Conservation (phyloP, 2,888 invertebrate species). For the Sesia bembeciformis region DNA sequence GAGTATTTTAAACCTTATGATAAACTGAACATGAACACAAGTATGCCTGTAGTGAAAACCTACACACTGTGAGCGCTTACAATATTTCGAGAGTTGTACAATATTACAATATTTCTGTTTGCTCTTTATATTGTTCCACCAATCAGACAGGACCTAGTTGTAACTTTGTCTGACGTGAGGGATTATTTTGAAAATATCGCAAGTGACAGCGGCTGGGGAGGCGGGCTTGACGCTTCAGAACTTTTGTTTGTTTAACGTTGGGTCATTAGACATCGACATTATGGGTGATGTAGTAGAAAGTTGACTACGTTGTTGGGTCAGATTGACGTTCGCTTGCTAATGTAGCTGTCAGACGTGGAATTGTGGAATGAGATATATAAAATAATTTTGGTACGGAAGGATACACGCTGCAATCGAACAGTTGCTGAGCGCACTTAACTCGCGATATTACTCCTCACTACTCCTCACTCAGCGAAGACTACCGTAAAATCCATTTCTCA, state of each 20-base stretch:
- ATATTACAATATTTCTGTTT: not conserved
- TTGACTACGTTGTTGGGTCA: not conserved
- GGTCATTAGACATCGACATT: not conserved
- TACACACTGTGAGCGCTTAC: not conserved
- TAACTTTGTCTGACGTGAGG: constrained; percentile 1
- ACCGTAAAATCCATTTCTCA: no score
- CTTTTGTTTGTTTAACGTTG: not conserved
- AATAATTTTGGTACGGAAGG: no score
- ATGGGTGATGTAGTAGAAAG: not conserved
- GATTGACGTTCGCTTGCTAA: not conserved
- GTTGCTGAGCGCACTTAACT: no score
- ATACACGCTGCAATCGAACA: no score
- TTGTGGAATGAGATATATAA: no score
- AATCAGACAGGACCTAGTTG: not conserved
- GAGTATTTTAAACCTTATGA: no score
- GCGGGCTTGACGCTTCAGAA: not conserved
- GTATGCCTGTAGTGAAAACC: no score
- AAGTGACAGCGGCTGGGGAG: not conserved
- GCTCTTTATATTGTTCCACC: not conserved
- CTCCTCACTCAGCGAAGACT: no score
- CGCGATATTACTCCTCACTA: no score
- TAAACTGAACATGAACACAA: no score
- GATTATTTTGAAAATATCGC: not conserved
- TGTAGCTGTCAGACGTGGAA: no score
- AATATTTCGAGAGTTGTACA: not conserved